Conservation (phyloP, 2,797 vertebrate genomes). For the Scomberomorus guttatus region DNA sequence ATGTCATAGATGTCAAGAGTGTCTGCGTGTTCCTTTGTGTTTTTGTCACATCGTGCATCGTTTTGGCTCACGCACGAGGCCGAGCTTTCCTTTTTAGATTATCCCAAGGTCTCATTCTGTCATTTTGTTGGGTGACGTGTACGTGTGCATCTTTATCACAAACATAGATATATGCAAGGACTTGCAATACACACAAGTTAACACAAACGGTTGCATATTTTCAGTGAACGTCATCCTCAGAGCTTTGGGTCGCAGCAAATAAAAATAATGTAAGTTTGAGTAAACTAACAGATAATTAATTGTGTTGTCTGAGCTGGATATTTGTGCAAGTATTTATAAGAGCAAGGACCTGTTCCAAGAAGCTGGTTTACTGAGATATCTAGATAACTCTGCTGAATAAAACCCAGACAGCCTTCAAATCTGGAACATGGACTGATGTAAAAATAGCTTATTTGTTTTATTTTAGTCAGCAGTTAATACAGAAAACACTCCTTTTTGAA, state of each 20-base stretch:
- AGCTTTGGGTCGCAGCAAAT: background rate
- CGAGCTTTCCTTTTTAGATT: background rate
- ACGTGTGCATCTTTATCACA: background rate
- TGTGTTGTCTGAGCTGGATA: background rate
- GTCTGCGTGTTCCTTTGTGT: background rate
- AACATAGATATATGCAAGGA: background rate
- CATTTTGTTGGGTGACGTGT: no score
- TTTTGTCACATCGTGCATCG: background rate
- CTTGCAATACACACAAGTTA: background rate
- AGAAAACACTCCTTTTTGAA: background rate
- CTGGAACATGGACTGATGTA: background rate
- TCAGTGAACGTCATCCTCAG: background rate
- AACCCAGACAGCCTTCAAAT: background rate
- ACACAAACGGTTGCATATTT: background rate
- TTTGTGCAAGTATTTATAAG: background rate
- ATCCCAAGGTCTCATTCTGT: background rate
- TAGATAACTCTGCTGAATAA: background rate
- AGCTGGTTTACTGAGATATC: background rate
- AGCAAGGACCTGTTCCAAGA: background rate
- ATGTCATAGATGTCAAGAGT: conserved; percentile 1
- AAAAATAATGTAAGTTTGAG: background rate
- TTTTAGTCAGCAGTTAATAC: background rate
- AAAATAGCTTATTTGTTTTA: background rate
- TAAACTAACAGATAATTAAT: background rate
- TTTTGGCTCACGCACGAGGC: background rate